Conservation (phyloP, 2,797 vertebrate genomes). For the Taenioides sp. region DNA sequence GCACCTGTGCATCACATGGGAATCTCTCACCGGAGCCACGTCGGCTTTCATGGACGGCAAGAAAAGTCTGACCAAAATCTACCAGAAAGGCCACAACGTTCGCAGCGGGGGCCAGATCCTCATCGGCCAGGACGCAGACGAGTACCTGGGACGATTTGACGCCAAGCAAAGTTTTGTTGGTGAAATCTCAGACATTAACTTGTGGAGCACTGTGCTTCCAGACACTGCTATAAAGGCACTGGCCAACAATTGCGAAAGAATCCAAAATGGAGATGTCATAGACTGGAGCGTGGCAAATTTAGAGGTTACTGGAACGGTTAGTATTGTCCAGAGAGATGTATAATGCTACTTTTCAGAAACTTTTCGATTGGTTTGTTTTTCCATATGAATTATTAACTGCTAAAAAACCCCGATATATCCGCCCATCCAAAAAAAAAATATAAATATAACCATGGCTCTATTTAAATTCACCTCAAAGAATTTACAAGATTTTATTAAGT, state of each 20-base stretch:
- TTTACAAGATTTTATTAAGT: too few relatives aligned
- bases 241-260: rapidly evolving
- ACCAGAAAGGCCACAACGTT: conserved; percentile 41
- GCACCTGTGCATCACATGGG: conserved; percentile 67
- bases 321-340: not conserved
- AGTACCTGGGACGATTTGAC: not conserved
- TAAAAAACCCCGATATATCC: too few relatives aligned
- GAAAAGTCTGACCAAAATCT: conserved; percentile 47
- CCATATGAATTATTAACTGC: not conserved
- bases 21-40: conserved; percentile 33
- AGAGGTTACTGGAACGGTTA: rapidly evolving
- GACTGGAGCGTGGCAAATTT: conserved; percentile 35
- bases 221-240: rapidly evolving
- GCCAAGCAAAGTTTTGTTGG: conserved; percentile 49
- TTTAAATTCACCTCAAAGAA: too few relatives aligned
- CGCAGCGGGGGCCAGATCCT: not conserved
- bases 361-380: not conserved
- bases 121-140: conserved; percentile 66
- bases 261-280: conserved; percentile 25
- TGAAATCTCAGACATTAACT: conserved; percentile 54
- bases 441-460: too few relatives aligned
- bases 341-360: not conserved
- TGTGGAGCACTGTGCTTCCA: conserved; percentile 53
- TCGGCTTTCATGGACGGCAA: conserved; percentile 43
- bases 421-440: too few relatives aligned